A percentile compares a stretch with the other conserved stretches of the same genome.
Conservation (phyloP, 2,888 invertebrate genomes). For the Drosophila affinis region DNA sequence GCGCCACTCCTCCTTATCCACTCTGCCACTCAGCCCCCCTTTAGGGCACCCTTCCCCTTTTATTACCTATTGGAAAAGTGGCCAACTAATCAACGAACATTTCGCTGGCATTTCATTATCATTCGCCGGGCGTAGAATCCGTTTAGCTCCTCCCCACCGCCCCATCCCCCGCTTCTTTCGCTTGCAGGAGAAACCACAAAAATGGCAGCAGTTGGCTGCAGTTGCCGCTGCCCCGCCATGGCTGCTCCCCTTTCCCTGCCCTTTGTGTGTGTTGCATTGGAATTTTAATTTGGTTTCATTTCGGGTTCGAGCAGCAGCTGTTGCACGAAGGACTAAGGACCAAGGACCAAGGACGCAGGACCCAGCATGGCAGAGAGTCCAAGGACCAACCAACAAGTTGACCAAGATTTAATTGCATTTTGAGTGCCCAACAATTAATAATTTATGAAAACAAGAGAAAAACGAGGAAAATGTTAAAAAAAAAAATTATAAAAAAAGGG, state of each 20-base stretch:
- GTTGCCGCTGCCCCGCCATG: conserved; percentile 10
- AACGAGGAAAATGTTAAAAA: conserved; percentile 43
- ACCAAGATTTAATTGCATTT: conserved; percentile 79
- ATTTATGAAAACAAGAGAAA: conserved; percentile 56
- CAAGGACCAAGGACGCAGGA: conserved; percentile 29
- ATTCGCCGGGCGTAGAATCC: conserved; percentile 40
- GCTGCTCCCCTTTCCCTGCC: neutral
- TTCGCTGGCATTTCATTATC: conserved; percentile 58
- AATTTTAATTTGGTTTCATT: conserved; percentile 75
- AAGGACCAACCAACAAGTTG: conserved; percentile 63
- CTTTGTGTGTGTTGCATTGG: conserved; percentile 52
- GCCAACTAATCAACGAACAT: conserved; percentile 66
- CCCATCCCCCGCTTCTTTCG: neutral
- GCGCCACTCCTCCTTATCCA: too few relatives aligned
- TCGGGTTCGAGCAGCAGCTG: conserved; percentile 59
- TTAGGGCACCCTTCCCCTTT: neutral
- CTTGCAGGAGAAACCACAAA: conserved; percentile 18
- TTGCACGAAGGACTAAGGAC: conserved; percentile 44
- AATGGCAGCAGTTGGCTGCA: conserved; percentile 49
- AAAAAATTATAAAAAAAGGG: neutral
- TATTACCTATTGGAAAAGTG: conserved; percentile 53
- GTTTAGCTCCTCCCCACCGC: conserved; percentile 16
- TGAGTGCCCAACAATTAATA: conserved; percentile 75
- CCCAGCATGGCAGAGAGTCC: neutral
- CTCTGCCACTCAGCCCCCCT: too few relatives aligned